Base-by-base conservation (phyloP, 1,140 invertebrate genomes). In the Antheraea pernyi region DNA sequence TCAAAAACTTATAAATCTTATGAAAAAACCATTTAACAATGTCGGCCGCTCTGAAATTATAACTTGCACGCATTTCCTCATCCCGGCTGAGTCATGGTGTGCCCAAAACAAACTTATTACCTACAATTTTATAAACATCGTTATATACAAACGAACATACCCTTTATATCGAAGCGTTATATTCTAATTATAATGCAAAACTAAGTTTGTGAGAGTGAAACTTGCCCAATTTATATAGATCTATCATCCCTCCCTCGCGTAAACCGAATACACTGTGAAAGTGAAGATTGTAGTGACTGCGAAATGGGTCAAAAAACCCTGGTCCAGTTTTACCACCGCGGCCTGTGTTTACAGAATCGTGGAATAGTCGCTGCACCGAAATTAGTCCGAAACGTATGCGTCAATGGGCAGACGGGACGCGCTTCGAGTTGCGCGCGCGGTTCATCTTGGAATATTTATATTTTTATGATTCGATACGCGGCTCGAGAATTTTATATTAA, bases 51-150 rank as follows among this genome's bases (percentile, higher is more conserved):
- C 88, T 78, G 79, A 90, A 91, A 91, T 87, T 89, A 91, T 89
- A 91, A 90, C 89, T 82, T 88, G 86, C 85, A 84, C 86, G 85
- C 86, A 89, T 91, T 91, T 90, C 89, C 88, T 90, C 87, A 87
- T 89, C 82, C 80, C 81, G 79, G 74, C 84, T 91, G 87, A 91
- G 81, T 91, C 88, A 90, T 82, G 70, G 79, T 76, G 86, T 82
- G 80, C 86, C 89, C 81, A 84, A 91, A 91, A 91, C 88, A 89
- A 86, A 86, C 86, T 91, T 91, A 90, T 90, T 88, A 74, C 88
- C 69, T 80, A 83, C 85, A 83, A 80, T 79, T 58, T 81, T 85
- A 76, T 71, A 46, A 13, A 65, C 22, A 68, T 30, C 10, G 10
- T 30, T 48, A 48, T 42, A 18, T 59, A 18, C 22, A 46, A 42